Percentiles rank a stretch among this genome's conserved stretches.
Conservation (phyloP, 1,140 invertebrate genomes). For the Conopomorpha cramerella region DNA sequence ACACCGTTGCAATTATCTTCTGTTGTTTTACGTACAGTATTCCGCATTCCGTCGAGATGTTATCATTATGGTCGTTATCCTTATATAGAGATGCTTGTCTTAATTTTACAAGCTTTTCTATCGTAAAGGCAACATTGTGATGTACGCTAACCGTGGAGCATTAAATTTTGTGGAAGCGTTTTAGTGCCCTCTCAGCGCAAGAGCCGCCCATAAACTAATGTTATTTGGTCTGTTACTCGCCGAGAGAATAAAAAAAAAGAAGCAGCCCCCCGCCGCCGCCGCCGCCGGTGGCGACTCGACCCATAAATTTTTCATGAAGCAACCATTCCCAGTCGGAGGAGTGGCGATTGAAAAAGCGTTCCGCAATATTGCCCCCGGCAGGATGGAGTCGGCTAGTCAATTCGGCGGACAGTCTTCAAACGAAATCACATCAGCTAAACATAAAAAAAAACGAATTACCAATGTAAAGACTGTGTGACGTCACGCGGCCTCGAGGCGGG, state of each 20-base stretch:
- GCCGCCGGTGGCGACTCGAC: slow-evolving; percentile 7
- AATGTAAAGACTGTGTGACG: no score
- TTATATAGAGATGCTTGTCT: neutral
- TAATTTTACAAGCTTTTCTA: neutral
- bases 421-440: no score
- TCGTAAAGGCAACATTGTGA: slow-evolving; percentile 5
- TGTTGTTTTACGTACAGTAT: no score
- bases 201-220: slow-evolving; percentile 39
- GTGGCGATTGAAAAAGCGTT: slow-evolving; percentile 44
- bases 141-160: slow-evolving; percentile 10
- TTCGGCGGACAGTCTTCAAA: no score
- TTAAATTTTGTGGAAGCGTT: slow-evolving; percentile 22
- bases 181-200: slow-evolving; percentile 21
- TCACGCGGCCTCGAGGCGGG: no score
- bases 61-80: no score
- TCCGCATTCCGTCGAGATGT: no score
- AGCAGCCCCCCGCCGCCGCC: no score
- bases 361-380: slow-evolving; percentile 23
- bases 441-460: no score
- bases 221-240: slow-evolving; percentile 38
- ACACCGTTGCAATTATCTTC: no score
- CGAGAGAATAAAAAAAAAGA: slow-evolving; percentile 20
- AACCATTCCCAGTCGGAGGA: slow-evolving; percentile 17
- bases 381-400: slow-evolving; percentile 17
- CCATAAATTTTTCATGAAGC: slow-evolving; percentile 55